Percentiles rank a stretch among this genome's conserved stretches.
phyloP scores from a whole-genome alignment of 2,888 invertebrate genomes.

The Crematogaster levior region DNA sequence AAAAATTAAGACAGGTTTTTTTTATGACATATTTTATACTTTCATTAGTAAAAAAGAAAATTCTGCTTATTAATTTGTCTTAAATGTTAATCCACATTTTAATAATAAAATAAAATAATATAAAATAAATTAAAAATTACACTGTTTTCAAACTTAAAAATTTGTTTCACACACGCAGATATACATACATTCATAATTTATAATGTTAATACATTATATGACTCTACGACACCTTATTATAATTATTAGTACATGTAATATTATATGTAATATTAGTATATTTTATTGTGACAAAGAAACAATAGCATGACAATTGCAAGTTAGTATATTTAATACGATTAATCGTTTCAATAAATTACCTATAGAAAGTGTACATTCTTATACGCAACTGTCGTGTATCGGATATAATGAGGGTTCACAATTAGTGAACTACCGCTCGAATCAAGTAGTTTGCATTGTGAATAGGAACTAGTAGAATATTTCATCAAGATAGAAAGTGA shows the following conservation, averaged over 20 bases:
- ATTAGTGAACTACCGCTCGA: conserved; percentile 65
- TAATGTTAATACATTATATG: not conserved
- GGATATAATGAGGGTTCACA: conserved; percentile 66
- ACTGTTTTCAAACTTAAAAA: not conserved
- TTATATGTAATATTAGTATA: not conserved
- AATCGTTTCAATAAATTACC: conserved; percentile 14
- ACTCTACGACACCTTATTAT: not conserved
- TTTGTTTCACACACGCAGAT: not conserved
- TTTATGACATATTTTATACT: not conserved
- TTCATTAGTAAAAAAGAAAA: not conserved
- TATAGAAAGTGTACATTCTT: conserved; percentile 47
- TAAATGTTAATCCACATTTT: not conserved
- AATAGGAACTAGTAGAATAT: conserved; percentile 71
- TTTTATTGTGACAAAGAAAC: not conserved
- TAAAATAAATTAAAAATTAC: not conserved
- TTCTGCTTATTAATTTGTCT: not conserved
- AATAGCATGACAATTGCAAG: not conserved
- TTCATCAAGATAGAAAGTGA: conserved; percentile 73
- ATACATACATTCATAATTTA: not conserved
- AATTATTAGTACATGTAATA: too few relatives aligned
- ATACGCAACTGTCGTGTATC: conserved; percentile 40
- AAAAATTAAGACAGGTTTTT: not conserved
- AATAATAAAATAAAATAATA: not conserved
- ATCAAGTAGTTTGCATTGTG: conserved; percentile 68
- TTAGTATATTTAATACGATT: not conserved